Base-by-base conservation (phyloP, 2,797 vertebrate species). In the Nothura maculosa region DNA sequence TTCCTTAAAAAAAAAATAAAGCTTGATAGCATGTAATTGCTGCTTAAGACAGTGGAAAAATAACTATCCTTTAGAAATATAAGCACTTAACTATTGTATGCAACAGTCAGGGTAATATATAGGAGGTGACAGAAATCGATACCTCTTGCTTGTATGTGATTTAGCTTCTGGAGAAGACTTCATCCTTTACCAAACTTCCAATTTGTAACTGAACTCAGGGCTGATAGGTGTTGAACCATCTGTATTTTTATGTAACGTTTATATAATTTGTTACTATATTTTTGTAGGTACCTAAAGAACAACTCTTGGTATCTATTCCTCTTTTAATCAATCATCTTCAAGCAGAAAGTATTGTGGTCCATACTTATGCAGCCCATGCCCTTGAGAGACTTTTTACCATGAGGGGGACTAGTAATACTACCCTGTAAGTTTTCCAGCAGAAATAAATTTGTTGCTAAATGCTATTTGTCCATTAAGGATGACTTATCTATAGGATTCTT, bases 321-420 rank as follows among this genome's bases (percentile, higher is more conserved):
- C 98, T 99, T 12, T 97, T 99, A 92, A 99, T 99, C 62, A 97
- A 96, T 89, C 98, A 99, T 85, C 98, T 99, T 91, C 99, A 99
- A 97, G 99, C 99, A 27, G 99, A 99, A 95, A 99, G 99, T 94
- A 98, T 98, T 32, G 99, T 99, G 70, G 98, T 99, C 87, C 99
- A 99, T 89, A 99, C 99, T 3, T 99, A 99, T 0, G 98, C 99
- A 63, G 99, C 99, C 38, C 99, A 99, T 20, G 99, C 99, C 61
- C 97, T 99, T 74, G 99, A 99, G 96, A 98, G 99, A 80, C 97
- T 99, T 10, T 99, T 99, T 92, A 99, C 99, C 8, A 99, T 99
- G 99, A 98, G 98, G 94, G 99, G 99, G 22, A 96, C 98, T 76
- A 98, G 98, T 95, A 99, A 98, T 43, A 85, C 98, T 21, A 99